These are phyloP conservation scores for Thalassarche chlororhynchos DNA, from an alignment of 2,113 vertebrate genomes.

Conservation along the genomic window DNA sequence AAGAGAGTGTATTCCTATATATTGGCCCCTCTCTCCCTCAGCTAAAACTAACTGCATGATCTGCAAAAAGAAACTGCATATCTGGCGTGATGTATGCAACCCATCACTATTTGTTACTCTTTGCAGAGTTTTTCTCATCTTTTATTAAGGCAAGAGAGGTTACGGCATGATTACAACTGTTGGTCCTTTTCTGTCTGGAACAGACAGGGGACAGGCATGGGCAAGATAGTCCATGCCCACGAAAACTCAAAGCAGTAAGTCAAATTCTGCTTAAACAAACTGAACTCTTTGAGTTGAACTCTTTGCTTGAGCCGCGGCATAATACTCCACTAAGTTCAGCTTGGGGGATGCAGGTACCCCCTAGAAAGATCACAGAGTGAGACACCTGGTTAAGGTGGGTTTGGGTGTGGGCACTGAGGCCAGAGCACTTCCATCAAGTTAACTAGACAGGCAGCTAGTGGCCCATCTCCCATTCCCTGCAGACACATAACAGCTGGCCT, in stretches of 20 bases:
- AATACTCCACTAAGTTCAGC: background rate
- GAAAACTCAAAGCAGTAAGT: background rate
- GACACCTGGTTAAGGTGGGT: accelerated
- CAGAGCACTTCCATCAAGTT: accelerated
- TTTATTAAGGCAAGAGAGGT: background rate
- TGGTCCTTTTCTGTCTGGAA: background rate
- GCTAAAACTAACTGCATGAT: accelerated
- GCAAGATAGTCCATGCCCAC: background rate
- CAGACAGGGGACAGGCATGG: background rate
- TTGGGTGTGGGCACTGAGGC: background rate
- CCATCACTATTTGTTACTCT: background rate
- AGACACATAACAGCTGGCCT: accelerated
- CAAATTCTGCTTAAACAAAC: background rate
- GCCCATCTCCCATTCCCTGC: background rate
- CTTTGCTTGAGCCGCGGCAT: background rate
- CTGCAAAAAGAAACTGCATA: background rate
- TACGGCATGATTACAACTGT: accelerated
- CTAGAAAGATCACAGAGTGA: too few relatives aligned
- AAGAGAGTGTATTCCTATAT: background rate
- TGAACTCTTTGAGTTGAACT: background rate
- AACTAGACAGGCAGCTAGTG: accelerated
- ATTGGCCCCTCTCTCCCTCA: background rate
- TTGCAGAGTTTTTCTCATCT: background rate
- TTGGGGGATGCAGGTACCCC: background rate
- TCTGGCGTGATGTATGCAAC: accelerated